Evolutionary conservation across 2,888 invertebrate species (phyloP).

Genomic region (Thecocarcelia acutangulata): DNA sequence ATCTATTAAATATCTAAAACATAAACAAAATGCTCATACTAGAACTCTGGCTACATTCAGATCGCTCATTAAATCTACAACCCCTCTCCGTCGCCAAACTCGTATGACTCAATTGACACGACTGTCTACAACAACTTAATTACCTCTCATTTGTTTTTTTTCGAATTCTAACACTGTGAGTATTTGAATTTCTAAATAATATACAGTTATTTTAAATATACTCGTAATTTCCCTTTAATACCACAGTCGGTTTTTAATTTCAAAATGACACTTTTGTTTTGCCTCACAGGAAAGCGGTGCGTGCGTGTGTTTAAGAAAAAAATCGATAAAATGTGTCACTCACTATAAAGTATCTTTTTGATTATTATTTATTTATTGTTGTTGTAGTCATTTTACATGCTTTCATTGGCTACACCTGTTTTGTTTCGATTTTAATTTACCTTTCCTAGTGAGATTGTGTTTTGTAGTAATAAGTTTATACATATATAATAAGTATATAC

Average conservation of each 20-base stretch:
- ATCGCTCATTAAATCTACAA: too few species aligned
- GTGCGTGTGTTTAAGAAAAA: conserved; percentile 19
- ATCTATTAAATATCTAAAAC: too few species aligned
- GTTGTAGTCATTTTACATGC: conserved; percentile 10
- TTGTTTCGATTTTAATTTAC: conserved; percentile 21
- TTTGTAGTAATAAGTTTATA: conserved; percentile 27
- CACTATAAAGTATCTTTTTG: conserved; percentile 34
- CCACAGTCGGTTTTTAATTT: too few species aligned
- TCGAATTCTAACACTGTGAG: too few species aligned
- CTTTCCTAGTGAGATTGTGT: conserved; percentile 24
- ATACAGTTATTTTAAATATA: background rate
- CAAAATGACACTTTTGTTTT: background rate
- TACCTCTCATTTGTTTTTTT: too few species aligned
- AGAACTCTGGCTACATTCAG: too few species aligned
- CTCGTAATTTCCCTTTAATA: too few species aligned
- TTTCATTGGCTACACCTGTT: conserved; percentile 43
- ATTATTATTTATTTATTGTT: background rate
- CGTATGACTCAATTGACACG: too few species aligned
- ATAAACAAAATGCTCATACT: background rate
- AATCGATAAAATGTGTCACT: conserved; percentile 54
- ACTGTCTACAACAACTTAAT: too few species aligned
- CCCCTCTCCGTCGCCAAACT: too few species aligned
- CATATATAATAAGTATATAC: background rate
- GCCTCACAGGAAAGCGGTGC: background rate
- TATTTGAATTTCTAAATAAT: too few species aligned